Evolutionary conservation across 2,888 invertebrate genomes (phyloP).

Genomic region (Paralinhomoeus sp.): DNA sequence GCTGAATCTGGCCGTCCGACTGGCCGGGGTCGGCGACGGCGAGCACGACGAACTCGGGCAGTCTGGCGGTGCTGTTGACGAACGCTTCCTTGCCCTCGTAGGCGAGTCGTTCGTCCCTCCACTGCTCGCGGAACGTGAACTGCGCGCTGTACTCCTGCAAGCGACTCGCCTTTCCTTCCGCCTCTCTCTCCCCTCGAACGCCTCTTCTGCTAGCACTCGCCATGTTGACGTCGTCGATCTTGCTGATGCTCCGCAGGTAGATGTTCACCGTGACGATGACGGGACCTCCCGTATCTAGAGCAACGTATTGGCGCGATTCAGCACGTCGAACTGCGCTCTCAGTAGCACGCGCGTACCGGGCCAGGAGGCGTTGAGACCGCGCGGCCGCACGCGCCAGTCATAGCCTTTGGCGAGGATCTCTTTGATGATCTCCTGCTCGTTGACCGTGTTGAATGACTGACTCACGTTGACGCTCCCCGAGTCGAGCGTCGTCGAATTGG

Average conservation of each 20-base stretch:
- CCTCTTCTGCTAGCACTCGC: no score
- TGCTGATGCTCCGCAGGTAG: slow-evolving; percentile 85
- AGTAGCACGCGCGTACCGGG: background rate
- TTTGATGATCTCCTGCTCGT: slow-evolving; percentile 5
- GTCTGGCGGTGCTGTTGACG: background rate
- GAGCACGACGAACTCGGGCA: slow-evolving; percentile 6
- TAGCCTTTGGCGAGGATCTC: slow-evolving; percentile 2
- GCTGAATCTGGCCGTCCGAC: background rate
- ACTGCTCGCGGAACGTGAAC: slow-evolving; percentile 9
- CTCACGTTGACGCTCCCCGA: no score
- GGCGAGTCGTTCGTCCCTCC: slow-evolving; percentile 6
- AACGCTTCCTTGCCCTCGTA: background rate
- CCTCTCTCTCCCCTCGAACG: background rate
- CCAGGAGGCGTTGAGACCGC: slow-evolving; percentile 2
- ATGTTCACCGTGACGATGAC: slow-evolving; percentile 87
- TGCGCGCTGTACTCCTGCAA: slow-evolving; percentile 9
- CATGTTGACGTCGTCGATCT: slow-evolving; percentile 96
- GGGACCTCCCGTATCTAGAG: slow-evolving; percentile 48
- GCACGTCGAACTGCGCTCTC: background rate
- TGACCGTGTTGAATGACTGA: background rate
- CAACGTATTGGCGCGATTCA: background rate
- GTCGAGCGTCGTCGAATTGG: no score
- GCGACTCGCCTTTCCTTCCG: background rate
- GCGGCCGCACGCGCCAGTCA: slow-evolving; percentile 6
- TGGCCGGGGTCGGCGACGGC: slow-evolving; percentile 1